Evolutionary conservation across 2,888 invertebrate species (phyloP).

Genomic region (Willowsia nigromaculata): DNA sequence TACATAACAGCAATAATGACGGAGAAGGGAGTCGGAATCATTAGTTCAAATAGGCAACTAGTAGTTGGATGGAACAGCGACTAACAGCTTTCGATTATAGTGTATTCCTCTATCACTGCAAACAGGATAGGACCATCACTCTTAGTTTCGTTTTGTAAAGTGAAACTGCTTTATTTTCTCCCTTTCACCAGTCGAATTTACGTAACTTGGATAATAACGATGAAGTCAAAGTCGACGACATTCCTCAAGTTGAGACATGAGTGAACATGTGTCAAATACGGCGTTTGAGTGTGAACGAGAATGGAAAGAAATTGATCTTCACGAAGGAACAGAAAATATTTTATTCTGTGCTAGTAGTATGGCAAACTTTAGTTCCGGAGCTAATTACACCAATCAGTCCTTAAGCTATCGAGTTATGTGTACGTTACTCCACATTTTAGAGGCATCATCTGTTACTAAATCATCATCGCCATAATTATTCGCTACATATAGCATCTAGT

Average conservation of each 20-base stretch:
- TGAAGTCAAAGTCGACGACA: neutral
- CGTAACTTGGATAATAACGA: neutral
- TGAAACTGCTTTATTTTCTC: slow-evolving; percentile 12
- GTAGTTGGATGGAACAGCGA: slow-evolving; percentile 15
- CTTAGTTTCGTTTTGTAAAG: slow-evolving; percentile 28
- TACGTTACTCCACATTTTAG: neutral
- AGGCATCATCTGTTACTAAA: neutral
- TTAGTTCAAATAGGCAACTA: slow-evolving; percentile 50
- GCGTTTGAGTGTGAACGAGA: neutral
- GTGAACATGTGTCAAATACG: slow-evolving; percentile 42
- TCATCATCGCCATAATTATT: neutral
- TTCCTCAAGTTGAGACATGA: slow-evolving; percentile 35
- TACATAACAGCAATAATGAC: slow-evolving; percentile 11
- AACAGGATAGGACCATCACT: slow-evolving; percentile 23
- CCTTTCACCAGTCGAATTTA: neutral
- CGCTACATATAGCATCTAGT: neutral
- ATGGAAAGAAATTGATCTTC: slow-evolving; percentile 3
- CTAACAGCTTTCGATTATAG: slow-evolving; percentile 32
- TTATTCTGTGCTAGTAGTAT: slow-evolving; percentile 4
- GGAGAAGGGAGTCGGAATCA: slow-evolving; percentile 22
- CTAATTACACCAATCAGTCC: slow-evolving; percentile 38
- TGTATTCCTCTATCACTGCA: slow-evolving; percentile 9
- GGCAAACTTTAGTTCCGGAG: slow-evolving; percentile 37
- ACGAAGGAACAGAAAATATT: slow-evolving; percentile 12
- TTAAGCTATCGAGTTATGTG: neutral